Conservation (phyloP, 2,888 invertebrate species). For the Campoplex nolae region DNA sequence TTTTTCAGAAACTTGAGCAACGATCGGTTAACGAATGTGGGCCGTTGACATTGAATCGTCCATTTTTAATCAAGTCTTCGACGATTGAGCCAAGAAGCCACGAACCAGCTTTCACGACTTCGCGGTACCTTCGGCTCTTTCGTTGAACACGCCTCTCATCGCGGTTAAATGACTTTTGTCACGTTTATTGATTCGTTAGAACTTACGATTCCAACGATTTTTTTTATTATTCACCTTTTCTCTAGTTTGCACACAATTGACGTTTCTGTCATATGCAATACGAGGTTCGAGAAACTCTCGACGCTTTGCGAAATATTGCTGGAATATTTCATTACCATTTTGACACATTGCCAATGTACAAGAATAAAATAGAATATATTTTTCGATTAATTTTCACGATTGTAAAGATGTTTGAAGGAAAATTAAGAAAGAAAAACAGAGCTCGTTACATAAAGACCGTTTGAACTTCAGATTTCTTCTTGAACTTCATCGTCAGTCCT, state of each 20-base stretch:
- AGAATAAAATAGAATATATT: neutral
- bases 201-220: slow-evolving; percentile 21
- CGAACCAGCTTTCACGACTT: slow-evolving; percentile 57
- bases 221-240: slow-evolving; percentile 15
- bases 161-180: slow-evolving; percentile 46
- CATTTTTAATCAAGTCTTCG: slow-evolving; percentile 71
- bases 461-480: slow-evolving; percentile 5
- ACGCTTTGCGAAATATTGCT: neutral
- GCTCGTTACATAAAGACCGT: neutral
- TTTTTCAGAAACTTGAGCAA: slow-evolving; percentile 67
- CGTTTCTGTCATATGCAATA: slow-evolving; percentile 18
- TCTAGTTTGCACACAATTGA: slow-evolving; percentile 15
- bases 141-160: neutral
- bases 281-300: neutral
- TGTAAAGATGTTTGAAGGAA: neutral
- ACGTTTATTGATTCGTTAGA: slow-evolving; percentile 47
- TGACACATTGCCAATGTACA: slow-evolving; percentile 6
- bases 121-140: neutral
- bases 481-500: neutral
- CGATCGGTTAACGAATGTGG: slow-evolving; percentile 62
- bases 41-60: slow-evolving; percentile 75
- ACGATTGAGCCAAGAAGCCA: slow-evolving; percentile 60
- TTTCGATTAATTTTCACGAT: neutral
- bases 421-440: too few relatives aligned
- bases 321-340: slow-evolving; percentile 13